phyloP scores from a whole-genome alignment of 2,888 invertebrate species.

The Agriopis aurantiaria region DNA sequence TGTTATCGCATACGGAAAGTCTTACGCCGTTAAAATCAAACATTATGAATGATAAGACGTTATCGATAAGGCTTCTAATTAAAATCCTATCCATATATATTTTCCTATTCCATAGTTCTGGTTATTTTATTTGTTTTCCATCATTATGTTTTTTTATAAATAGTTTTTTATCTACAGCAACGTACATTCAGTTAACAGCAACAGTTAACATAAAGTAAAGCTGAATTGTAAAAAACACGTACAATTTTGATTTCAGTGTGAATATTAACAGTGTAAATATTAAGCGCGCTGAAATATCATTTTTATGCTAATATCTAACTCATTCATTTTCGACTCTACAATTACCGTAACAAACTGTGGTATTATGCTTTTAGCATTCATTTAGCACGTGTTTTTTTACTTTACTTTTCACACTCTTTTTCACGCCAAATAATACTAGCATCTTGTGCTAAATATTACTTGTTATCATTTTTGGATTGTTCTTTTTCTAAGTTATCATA shows the following conservation, averaged over 20 bases:
- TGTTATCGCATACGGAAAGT: neutral
- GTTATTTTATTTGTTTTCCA: too few species aligned
- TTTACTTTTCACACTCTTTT: slow-evolving; percentile 34
- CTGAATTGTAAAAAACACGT: neutral
- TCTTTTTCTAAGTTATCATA: neutral
- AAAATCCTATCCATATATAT: too few species aligned
- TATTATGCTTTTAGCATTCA: slow-evolving; percentile 41
- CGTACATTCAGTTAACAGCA: neutral
- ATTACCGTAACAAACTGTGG: slow-evolving; percentile 20
- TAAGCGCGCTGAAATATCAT: neutral
- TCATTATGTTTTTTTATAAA: too few species aligned
- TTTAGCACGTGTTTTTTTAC: slow-evolving; percentile 32
- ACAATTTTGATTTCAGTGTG: neutral
- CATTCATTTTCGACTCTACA: slow-evolving; percentile 8
- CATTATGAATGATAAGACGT: too few species aligned
- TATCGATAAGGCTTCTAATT: too few species aligned
- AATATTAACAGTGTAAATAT: neutral
- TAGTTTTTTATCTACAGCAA: neutral
- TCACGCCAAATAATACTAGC: slow-evolving; percentile 2
- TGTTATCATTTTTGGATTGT: neutral
- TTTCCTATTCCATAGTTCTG: too few species aligned
- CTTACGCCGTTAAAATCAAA: too few species aligned
- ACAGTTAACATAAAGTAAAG: neutral
- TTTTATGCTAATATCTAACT: slow-evolving; percentile 12
- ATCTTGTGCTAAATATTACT: neutral